These are phyloP conservation scores for Vimba vimba DNA, from an alignment of 2,113 vertebrate species.

Conservation along the genomic window DNA sequence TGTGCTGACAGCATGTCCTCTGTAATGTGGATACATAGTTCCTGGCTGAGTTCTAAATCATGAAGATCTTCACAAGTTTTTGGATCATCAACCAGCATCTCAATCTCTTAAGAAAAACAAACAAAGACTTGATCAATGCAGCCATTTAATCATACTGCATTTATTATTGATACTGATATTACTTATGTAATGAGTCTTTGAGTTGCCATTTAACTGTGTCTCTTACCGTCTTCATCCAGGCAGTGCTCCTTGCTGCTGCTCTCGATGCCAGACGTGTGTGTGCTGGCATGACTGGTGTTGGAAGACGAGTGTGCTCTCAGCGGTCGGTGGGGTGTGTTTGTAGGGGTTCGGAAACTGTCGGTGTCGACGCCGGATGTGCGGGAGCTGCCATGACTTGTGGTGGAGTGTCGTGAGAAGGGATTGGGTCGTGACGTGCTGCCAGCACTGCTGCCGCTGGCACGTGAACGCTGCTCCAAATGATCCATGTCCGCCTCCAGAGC, in stretches of 20 bases:
- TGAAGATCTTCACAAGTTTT: constrained; percentile 90
- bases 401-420: constrained; percentile 90
- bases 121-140: neutral
- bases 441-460: constrained; percentile 92
- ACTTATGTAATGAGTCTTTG: neutral
- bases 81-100: constrained; percentile 98
- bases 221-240: constrained; percentile 91
- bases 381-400: constrained; percentile 91
- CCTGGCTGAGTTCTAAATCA: constrained; percentile 88
- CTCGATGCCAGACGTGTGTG: constrained; percentile 94
- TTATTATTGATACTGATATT: neutral
- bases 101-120: constrained; percentile 82
- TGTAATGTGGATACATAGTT: constrained; percentile 96
- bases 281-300: constrained; percentile 93
- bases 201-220: neutral
- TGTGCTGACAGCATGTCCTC: constrained; percentile 96
- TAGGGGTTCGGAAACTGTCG: constrained; percentile 79
- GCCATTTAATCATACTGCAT: neutral
- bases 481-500: constrained; percentile 96
- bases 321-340: constrained; percentile 78
- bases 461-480: constrained; percentile 90
- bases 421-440: constrained; percentile 89
- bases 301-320: constrained; percentile 92
- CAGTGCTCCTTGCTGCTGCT: constrained; percentile 91
- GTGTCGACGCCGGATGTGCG: constrained; percentile 95